A percentile compares a stretch with the other conserved stretches of the same genome.
These are phyloP conservation scores for Hylyphantes graminicola DNA, from an alignment of 1,140 invertebrate species.

Conservation along the genomic window DNA sequence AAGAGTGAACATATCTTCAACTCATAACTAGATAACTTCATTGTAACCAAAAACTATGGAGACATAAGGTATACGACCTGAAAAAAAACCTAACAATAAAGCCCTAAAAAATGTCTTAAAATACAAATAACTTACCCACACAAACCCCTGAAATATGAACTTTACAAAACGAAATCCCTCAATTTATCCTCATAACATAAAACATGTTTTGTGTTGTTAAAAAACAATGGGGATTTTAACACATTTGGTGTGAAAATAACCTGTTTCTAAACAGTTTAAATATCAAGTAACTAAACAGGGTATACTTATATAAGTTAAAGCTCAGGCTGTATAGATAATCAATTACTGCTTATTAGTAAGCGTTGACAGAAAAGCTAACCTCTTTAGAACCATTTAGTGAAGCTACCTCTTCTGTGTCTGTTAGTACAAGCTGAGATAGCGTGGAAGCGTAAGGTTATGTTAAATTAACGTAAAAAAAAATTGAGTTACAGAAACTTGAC, in stretches of 20 bases:
- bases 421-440: no score
- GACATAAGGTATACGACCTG: no score
- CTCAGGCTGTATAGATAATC: no score
- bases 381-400: conserved; percentile 42
- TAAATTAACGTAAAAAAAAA: no score
- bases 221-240: conserved; percentile 6
- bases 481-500: no score
- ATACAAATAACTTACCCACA: background rate
- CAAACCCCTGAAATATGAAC: conserved; percentile 14
- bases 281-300: background rate
- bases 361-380: conserved; percentile 36
- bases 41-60: no score
- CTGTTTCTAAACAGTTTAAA: background rate
- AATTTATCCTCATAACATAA: conserved; percentile 1
- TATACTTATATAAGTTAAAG: background rate
- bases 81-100: no score
- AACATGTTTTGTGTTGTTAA: background rate
- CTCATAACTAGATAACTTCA: no score
- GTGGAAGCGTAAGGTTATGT: no score
- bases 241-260: conserved; percentile 27
- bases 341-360: conserved; percentile 44
- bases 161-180: conserved; percentile 23
- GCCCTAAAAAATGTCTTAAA: background rate
- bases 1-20: no score
- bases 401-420: background rate